Evolutionary conservation across 1,140 invertebrate genomes (phyloP).

Genomic region (Maconellicoccus hirsutus): DNA sequence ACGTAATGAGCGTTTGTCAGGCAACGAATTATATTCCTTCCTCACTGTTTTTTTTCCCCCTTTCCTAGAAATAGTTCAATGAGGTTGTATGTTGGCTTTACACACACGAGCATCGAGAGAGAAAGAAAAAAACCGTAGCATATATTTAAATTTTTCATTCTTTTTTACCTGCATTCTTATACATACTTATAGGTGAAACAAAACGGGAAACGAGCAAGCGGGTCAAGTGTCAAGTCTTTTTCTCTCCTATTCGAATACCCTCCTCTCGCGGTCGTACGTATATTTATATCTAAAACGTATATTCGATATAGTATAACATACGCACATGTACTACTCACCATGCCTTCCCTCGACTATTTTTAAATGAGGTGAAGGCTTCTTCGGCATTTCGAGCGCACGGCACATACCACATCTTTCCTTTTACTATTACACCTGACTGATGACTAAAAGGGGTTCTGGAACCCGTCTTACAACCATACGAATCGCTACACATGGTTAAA

Average conservation of each 20-base stretch:
- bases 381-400: neutral
- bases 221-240: neutral
- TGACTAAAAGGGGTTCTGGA: neutral
- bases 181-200: no score
- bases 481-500: no score
- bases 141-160: no score
- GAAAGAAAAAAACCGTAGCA: no score
- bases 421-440: neutral
- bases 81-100: no score
- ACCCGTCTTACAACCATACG: neutral
- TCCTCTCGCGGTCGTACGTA: no score
- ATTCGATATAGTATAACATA: no score
- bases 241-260: neutral
- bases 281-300: no score
- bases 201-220: neutral
- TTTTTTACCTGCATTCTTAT: no score
- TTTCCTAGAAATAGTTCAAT: no score
- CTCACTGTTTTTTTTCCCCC: no score
- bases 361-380: constrained; percentile 2
- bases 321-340: neutral
- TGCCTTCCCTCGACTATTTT: neutral
- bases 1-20: neutral
- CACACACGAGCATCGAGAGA: no score
- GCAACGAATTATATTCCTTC: neutral
- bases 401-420: neutral